phyloP scores from a whole-genome alignment of 2,113 vertebrate species.

The Chaenogobius annularis region DNA sequence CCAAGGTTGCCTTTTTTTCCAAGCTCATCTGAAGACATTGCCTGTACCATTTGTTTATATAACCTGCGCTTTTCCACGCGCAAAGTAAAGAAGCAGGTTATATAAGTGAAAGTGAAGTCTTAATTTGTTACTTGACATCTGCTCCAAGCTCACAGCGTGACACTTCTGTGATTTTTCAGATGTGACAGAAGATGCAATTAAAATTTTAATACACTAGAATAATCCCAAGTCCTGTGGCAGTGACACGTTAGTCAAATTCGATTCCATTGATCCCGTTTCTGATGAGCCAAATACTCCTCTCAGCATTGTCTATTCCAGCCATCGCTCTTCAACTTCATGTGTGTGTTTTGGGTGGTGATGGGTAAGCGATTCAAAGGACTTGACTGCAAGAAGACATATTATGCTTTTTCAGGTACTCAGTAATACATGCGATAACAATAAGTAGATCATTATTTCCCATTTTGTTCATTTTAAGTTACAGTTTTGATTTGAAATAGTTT shows the following conservation, averaged over 20 bases:
- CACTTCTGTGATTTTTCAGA: constrained; percentile 30
- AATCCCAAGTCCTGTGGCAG: constrained; percentile 35
- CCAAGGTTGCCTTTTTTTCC: constrained; percentile 17
- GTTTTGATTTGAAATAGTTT: no score
- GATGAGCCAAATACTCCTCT: constrained; percentile 48
- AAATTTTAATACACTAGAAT: constrained; percentile 29
- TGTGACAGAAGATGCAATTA: constrained; percentile 18
- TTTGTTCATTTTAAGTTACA: no score
- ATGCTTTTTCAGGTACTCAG: neutral
- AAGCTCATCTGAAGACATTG: constrained; percentile 4
- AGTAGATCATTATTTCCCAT: no score
- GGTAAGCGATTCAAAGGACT: neutral
- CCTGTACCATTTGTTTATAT: constrained; percentile 10
- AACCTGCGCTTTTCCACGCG: neutral
- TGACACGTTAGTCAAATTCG: constrained; percentile 45
- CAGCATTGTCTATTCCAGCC: constrained; percentile 8
- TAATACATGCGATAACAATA: no score
- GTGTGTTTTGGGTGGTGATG: neutral
- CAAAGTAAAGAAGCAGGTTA: neutral
- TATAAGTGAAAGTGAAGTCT: constrained; percentile 8
- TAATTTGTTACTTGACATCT: constrained; percentile 14
- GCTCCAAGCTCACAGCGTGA: constrained; percentile 18
- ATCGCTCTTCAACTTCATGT: neutral
- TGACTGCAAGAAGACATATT: neutral
- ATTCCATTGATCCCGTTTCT: constrained; percentile 43